Conservation (phyloP, 2,797 vertebrate genomes). For the Podarcis lilfordi region DNA sequence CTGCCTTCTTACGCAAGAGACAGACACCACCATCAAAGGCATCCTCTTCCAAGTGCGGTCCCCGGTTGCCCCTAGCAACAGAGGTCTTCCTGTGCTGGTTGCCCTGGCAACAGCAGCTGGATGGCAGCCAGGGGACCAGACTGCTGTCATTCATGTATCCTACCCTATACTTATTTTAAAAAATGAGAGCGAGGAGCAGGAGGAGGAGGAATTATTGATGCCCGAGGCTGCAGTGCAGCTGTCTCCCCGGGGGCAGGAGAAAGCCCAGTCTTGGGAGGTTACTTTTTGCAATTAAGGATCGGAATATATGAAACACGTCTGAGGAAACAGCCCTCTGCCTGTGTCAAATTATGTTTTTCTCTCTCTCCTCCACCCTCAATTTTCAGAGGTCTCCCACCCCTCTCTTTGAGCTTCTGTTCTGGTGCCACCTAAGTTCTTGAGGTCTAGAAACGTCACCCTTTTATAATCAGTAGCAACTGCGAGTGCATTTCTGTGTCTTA, state of each 20-base stretch:
- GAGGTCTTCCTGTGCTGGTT: not conserved
- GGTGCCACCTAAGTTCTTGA: not conserved
- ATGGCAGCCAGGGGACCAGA: not conserved
- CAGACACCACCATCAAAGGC: not conserved
- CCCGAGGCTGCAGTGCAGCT: not conserved
- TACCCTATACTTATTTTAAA: not conserved
- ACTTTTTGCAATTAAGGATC: not conserved
- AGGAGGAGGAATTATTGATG: not conserved
- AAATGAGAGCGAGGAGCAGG: not conserved
- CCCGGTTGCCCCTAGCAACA: not conserved
- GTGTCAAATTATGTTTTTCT: not conserved
- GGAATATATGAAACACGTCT: not conserved
- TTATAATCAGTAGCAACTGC: no score
- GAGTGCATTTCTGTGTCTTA: no score
- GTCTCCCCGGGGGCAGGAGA: not conserved
- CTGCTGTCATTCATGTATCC: not conserved
- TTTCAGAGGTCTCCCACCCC: not conserved
- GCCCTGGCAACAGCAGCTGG: not conserved
- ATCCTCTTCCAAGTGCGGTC: not conserved
- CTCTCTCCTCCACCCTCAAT: not conserved
- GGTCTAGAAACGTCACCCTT: not conserved
- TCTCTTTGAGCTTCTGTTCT: not conserved
- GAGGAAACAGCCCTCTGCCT: not conserved
- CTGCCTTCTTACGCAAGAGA: not conserved
- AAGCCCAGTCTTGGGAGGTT: no score